Evolutionary conservation across 2,888 invertebrate genomes (phyloP).

Genomic region (Epistrophe grossulariae): DNA sequence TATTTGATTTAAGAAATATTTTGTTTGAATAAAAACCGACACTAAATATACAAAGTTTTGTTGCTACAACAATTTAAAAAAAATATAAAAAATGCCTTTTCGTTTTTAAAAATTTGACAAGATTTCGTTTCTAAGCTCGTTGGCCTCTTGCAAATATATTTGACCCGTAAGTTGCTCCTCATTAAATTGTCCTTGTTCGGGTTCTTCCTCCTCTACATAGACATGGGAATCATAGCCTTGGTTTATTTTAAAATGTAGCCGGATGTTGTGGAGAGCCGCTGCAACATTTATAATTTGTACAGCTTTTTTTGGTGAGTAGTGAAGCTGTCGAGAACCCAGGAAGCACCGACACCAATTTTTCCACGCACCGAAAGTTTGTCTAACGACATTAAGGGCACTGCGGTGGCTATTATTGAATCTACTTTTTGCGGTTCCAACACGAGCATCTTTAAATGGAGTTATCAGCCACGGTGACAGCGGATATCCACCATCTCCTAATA

Average conservation of each 20-base stretch:
- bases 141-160: neutral
- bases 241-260: neutral
- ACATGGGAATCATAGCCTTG: neutral
- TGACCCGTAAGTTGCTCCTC: neutral
- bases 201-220: neutral
- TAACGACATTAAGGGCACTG: neutral
- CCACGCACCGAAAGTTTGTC: neutral
- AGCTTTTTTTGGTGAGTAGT: neutral
- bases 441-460: neutral
- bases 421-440: neutral
- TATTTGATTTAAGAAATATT: no score
- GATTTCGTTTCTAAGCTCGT: neutral
- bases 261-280: neutral
- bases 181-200: neutral
- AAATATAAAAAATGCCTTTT: neutral
- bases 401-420: neutral
- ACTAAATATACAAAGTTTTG: no score
- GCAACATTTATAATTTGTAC: conserved; percentile 7
- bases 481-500: neutral
- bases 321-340: neutral
- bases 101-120: neutral
- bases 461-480: neutral
- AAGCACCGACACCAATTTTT: neutral
- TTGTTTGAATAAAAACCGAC: no score
- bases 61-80: no score